These are phyloP conservation scores for Elaphurus davidianus DNA, from an alignment of 2,113 vertebrate genomes.

Conservation along the genomic window DNA sequence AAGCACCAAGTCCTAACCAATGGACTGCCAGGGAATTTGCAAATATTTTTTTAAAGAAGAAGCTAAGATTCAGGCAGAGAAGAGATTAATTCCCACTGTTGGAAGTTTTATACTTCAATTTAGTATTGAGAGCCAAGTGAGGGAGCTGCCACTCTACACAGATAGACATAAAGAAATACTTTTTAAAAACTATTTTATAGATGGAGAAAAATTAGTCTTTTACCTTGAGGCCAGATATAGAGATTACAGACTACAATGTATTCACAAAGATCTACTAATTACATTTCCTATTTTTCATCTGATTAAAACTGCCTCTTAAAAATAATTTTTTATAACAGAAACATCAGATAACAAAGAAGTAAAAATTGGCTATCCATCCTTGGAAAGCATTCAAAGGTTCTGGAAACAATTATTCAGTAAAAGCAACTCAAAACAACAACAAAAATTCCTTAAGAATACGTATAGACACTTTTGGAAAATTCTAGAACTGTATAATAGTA, in stretches of 20 bases:
- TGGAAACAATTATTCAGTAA: conserved; percentile 46
- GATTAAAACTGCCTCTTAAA: conserved; percentile 37
- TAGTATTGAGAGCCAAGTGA: neutral
- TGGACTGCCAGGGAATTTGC: neutral
- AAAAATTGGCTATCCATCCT: neutral
- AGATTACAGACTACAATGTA: conserved; percentile 15
- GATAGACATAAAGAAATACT: neutral
- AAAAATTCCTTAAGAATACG: neutral
- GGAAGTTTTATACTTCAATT: neutral
- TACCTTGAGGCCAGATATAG: neutral
- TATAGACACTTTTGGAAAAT: neutral
- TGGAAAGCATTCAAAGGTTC: neutral
- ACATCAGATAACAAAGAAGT: conserved; percentile 37
- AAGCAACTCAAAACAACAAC: neutral
- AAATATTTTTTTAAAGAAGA: neutral
- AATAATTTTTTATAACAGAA: conserved; percentile 16
- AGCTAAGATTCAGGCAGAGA: neutral
- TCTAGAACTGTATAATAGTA: neutral
- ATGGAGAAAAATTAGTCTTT: conserved; percentile 5
- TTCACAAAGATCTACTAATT: neutral
- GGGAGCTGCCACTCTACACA: neutral
- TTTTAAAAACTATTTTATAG: neutral
- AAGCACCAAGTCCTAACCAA: neutral
- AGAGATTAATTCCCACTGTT: neutral
- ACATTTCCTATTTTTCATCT: neutral